Evolutionary conservation across 2,888 invertebrate genomes (phyloP), one percentile per base, ranked within the genome.

Genomic region (Phasia obesa): DNA sequence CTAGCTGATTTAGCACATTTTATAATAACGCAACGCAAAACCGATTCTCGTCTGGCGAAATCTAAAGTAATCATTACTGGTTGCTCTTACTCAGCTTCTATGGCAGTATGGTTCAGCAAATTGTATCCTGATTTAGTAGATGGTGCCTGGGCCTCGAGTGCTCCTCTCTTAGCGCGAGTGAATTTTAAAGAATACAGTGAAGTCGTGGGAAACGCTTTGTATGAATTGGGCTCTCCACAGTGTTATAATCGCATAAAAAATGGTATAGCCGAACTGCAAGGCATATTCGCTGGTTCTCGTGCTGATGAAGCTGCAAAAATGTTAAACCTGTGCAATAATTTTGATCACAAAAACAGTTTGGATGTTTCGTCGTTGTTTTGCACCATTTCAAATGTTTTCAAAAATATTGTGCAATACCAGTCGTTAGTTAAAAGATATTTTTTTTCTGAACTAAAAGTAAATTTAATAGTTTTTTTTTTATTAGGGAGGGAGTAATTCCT

Each of bases 21-120:
- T 17, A 47, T 47, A 47, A 5, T 17, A 5, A 47, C 19, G 5
- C 5, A 7, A 19, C n/a, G 17, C 0, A 15, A 17, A 21, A 86
- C 84, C 0, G 85, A 88, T 42, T 70, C 88, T 0, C 89, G 87
- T 31, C 85, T 92, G 21, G 81, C 86, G 49, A 89, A 92, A 51
- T 91, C 92, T 1, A 91, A 90, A 70, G 90, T 90, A 0, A 85
- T 94, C 21, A 88, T 94, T 59, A 93, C 93, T 77, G 95, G 94
- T 1, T 94, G 94, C 0, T 94, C 95, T 0, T 95, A 95, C 85
- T 93, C 94, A 0, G 95, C 93, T 1, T 94, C 93, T 80, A 93
- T 94, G 94, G 95, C 93, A 19, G 90, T 93, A 44, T 94, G 95
- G 95, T 93, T 94, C 82, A 93, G 93, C 85, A 92, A 93, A 69